These are phyloP conservation scores for Heliconius congener DNA, from an alignment of 1,140 invertebrate species.

Conservation along the genomic window DNA sequence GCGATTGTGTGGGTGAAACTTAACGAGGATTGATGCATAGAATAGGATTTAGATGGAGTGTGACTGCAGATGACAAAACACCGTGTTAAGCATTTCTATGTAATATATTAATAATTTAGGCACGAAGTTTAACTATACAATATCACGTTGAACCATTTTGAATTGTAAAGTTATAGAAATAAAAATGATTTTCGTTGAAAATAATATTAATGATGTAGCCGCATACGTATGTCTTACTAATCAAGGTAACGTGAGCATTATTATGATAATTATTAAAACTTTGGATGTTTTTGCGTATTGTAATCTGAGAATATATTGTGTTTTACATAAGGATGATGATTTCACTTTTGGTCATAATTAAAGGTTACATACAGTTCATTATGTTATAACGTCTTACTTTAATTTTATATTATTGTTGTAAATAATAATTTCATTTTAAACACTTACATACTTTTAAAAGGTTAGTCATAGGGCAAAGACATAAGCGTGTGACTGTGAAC, in stretches of 20 bases:
- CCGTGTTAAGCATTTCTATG: conserved; percentile 37
- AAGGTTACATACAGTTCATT: not conserved
- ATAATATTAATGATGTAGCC: not conserved
- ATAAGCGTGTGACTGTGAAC: too few species aligned
- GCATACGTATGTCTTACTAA: conserved; percentile 23
- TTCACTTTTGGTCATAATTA: not conserved
- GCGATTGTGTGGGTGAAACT: conserved; percentile 47
- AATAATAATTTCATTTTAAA: too few species aligned
- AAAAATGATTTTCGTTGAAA: conserved; percentile 11
- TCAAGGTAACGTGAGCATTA: conserved; percentile 13
- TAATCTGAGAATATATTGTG: conserved; percentile 1
- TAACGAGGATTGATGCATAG: conserved; percentile 55
- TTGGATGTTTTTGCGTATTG: conserved; percentile 16
- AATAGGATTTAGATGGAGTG: conserved; percentile 49
- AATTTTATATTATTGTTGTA: not conserved
- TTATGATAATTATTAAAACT: conserved; percentile 20
- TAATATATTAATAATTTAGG: conserved; percentile 46
- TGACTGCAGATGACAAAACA: conserved; percentile 51
- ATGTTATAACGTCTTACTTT: not conserved
- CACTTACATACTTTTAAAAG: too few species aligned
- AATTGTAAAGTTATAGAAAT: not conserved
- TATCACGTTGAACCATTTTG: not conserved
- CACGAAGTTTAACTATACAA: conserved; percentile 33
- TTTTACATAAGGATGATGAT: not conserved
- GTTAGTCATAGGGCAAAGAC: too few species aligned